Percentiles rank a stretch among this genome's conserved stretches.
Conservation (phyloP, 2,888 invertebrate genomes). For the Plemyria rubiginata region DNA sequence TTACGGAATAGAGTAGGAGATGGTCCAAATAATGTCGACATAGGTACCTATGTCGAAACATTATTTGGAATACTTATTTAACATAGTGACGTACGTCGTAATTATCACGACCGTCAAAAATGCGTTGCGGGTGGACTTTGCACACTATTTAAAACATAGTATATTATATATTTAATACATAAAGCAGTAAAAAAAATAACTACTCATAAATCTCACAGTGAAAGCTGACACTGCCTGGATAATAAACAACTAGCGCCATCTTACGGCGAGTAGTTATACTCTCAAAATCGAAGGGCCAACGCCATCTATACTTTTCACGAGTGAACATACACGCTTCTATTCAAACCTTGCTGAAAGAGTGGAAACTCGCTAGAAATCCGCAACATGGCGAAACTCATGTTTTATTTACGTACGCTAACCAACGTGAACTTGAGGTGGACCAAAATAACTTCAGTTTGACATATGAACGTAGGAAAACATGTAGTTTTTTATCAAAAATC, state of each 20-base stretch:
- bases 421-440: constrained; percentile 79
- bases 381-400: constrained; percentile 38
- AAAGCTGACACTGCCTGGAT: not conserved
- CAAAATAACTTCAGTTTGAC: constrained; percentile 82
- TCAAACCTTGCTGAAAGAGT: constrained; percentile 31
- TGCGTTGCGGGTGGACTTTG: no score
- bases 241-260: constrained; percentile 43
- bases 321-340: constrained; percentile 19
- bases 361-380: constrained; percentile 37
- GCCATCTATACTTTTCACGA: constrained; percentile 53
- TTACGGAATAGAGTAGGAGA: no score
- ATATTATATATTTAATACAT: no score
- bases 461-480: constrained; percentile 78
- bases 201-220: not conserved
- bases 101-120: no score
- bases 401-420: constrained; percentile 67
- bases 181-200: no score
- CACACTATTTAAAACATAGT: no score
- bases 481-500: constrained; percentile 81
- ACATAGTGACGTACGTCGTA: no score
- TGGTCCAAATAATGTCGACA: no score
- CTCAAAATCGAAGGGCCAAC: constrained; percentile 31
- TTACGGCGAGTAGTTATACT: constrained; percentile 17
- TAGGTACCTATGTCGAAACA: no score
- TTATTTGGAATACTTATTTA: no score